These are phyloP conservation scores for Ennomos fuscantarius DNA, from an alignment of 2,888 invertebrate genomes.

Conservation along the genomic window DNA sequence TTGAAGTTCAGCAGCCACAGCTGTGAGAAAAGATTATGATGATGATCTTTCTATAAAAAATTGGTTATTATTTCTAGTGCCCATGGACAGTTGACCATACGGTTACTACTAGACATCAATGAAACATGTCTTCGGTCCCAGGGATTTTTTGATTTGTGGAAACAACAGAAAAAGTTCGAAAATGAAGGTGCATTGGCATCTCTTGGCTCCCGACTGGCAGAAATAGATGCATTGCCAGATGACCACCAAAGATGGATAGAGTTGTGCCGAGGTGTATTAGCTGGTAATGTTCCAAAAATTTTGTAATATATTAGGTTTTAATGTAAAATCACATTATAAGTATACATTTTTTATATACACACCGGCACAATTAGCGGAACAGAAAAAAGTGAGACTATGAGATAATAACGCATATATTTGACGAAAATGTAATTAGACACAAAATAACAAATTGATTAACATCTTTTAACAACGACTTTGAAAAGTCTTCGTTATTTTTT, in stretches of 20 bases:
- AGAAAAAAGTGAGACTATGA: too few relatives aligned
- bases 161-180: slow-evolving; percentile 94
- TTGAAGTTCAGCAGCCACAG: too few relatives aligned
- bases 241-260: slow-evolving; percentile 86
- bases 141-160: slow-evolving; percentile 96
- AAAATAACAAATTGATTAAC: too few relatives aligned
- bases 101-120: slow-evolving; percentile 95
- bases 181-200: slow-evolving; percentile 91
- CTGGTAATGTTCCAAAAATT: slow-evolving; percentile 66
- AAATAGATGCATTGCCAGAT: slow-evolving; percentile 88
- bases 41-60: neutral
- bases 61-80: slow-evolving; percentile 71
- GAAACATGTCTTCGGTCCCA: slow-evolving; percentile 96
- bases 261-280: slow-evolving; percentile 87
- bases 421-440: too few relatives aligned
- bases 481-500: too few relatives aligned
- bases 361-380: too few relatives aligned
- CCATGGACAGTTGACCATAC: slow-evolving; percentile 94
- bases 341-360: too few relatives aligned
- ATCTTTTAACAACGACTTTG: too few relatives aligned
- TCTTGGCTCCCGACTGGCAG: slow-evolving; percentile 87
- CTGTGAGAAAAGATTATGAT: too few relatives aligned
- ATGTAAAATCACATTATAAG: too few relatives aligned
- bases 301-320: slow-evolving; percentile 2
- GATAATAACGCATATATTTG: too few relatives aligned